Percentiles rank a stretch among this genome's conserved stretches.
These are phyloP conservation scores for Bruchidius siliquastri DNA, from an alignment of 2,888 invertebrate genomes.

Conservation along the genomic window DNA sequence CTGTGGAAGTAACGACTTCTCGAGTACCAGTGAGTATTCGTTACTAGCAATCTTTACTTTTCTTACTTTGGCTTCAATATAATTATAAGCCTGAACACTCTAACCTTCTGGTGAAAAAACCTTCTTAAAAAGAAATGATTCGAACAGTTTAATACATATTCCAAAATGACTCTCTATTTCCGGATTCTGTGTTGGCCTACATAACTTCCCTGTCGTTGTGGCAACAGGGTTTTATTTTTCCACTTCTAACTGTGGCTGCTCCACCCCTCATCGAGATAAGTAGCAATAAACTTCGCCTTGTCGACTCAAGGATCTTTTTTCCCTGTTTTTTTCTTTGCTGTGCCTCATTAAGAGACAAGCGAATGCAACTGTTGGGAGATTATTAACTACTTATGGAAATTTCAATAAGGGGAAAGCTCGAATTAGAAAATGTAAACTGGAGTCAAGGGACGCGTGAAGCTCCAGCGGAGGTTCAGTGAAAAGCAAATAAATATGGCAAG, in stretches of 20 bases:
- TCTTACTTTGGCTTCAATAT: too few species aligned
- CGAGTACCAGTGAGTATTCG: too few species aligned
- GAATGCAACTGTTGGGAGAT: neutral
- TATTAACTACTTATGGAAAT: neutral
- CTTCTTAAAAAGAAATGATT: too few species aligned
- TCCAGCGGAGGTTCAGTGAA: neutral
- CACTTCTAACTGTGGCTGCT: neutral
- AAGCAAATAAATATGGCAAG: too few species aligned
- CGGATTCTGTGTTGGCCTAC: too few species aligned
- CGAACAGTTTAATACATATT: too few species aligned
- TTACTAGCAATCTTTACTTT: too few species aligned
- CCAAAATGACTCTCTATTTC: too few species aligned
- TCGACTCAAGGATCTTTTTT: neutral
- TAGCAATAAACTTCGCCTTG: neutral
- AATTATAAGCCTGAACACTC: too few species aligned
- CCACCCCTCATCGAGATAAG: neutral
- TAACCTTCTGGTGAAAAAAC: too few species aligned
- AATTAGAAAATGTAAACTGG: neutral
- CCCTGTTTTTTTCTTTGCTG: neutral
- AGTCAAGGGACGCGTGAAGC: neutral
- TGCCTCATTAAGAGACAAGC: neutral
- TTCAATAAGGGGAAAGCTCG: neutral
- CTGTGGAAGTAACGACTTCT: too few species aligned
- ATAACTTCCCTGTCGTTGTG: neutral
- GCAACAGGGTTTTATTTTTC: neutral